Evolutionary conservation across 2,888 invertebrate species (phyloP).

Genomic region (Cantharis nigra): DNA sequence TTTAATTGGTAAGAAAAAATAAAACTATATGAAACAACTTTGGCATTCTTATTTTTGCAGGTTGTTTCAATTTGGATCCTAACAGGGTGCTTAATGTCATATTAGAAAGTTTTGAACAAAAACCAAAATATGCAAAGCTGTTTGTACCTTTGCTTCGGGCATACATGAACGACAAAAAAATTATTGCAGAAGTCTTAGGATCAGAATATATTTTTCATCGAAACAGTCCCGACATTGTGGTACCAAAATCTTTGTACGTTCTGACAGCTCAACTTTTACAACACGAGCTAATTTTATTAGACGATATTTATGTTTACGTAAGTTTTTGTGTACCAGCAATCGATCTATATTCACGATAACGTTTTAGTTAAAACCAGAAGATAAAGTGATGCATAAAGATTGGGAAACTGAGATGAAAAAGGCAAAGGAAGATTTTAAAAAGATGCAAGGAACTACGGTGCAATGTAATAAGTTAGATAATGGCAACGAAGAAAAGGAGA

Average conservation of each 20-base stretch:
- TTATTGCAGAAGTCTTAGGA: slow-evolving; percentile 92
- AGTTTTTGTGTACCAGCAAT: slow-evolving; percentile 42
- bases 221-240: slow-evolving; percentile 66
- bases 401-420: slow-evolving; percentile 82
- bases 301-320: slow-evolving; percentile 92
- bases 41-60: slow-evolving; percentile 58
- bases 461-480: slow-evolving; percentile 79
- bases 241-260: slow-evolving; percentile 84
- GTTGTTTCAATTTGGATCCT: slow-evolving; percentile 98
- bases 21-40: background rate
- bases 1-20: slow-evolving; percentile 75
- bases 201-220: slow-evolving; percentile 82
- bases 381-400: slow-evolving; percentile 77
- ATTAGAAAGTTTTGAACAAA: slow-evolving; percentile 93
- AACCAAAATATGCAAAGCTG: slow-evolving; percentile 75
- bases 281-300: slow-evolving; percentile 81
- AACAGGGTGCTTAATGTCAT: slow-evolving; percentile 96
- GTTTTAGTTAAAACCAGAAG: slow-evolving; percentile 79
- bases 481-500: slow-evolving; percentile 70
- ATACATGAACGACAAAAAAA: slow-evolving; percentile 86
- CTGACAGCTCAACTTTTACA: slow-evolving; percentile 90
- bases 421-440: slow-evolving; percentile 86
- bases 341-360: background rate
- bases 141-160: slow-evolving; percentile 86
- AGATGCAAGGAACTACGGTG: slow-evolving; percentile 70